Evolutionary conservation across 1,140 invertebrate genomes (phyloP).

Genomic region (Ips typographus): DNA sequence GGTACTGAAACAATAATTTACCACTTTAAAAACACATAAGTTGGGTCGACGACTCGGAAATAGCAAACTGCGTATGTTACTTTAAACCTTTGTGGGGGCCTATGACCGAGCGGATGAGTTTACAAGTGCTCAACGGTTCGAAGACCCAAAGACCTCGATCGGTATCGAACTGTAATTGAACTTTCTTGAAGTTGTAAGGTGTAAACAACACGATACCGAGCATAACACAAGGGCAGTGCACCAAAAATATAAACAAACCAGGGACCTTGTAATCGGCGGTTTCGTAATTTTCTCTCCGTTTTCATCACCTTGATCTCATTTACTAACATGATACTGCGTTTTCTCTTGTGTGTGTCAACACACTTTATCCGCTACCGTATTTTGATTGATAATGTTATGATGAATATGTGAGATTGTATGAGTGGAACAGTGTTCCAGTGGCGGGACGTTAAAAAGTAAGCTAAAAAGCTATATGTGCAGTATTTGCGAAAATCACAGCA

Average conservation of each 20-base stretch:
- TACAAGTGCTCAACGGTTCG: neutral
- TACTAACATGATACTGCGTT: no score
- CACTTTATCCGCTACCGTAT: no score
- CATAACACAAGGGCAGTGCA: neutral
- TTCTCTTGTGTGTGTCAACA: no score
- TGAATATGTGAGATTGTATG: no score
- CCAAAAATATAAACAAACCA: neutral
- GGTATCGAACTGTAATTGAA: neutral
- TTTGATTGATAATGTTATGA: no score
- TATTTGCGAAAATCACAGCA: no score
- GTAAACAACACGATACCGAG: neutral
- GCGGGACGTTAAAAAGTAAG: no score
- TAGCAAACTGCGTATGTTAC: neutral
- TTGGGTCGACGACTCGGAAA: neutral
- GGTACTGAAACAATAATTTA: conserved; percentile 38
- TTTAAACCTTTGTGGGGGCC: neutral
- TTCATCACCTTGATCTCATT: neutral
- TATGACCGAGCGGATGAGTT: neutral
- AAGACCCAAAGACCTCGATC: conserved; percentile 5
- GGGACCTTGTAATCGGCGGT: neutral
- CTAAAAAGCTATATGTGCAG: no score
- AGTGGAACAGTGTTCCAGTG: no score
- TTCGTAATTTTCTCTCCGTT: neutral
- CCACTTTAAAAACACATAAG: no score
- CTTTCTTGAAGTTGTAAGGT: neutral